A percentile compares a stretch with the other conserved stretches of the same genome.
phyloP scores from a whole-genome alignment of 2,888 invertebrate species.

The Watsonalla cultraria region DNA sequence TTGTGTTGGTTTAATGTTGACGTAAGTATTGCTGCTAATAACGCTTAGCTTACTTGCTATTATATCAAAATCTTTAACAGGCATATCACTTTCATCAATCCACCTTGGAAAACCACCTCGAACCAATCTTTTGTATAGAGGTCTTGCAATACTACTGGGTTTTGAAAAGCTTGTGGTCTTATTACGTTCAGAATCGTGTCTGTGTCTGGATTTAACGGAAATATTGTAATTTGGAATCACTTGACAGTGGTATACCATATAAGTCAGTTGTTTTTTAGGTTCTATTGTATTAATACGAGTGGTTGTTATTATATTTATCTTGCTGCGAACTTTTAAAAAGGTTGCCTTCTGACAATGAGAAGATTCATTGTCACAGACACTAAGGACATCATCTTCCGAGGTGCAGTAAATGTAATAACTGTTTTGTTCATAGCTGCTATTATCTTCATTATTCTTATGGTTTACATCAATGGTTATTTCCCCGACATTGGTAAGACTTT shows the following conservation, averaged over 20 bases:
- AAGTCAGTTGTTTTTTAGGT: not conserved
- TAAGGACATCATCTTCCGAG: not conserved
- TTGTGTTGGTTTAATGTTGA: no score
- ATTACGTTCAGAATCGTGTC: not conserved
- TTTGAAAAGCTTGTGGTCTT: not conserved
- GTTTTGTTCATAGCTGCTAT: not conserved
- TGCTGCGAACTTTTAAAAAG: not conserved
- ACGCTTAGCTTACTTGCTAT: not conserved
- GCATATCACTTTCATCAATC: not conserved
- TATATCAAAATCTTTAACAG: not conserved
- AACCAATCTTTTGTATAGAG: not conserved
- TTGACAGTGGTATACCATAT: not conserved
- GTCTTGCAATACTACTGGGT: not conserved
- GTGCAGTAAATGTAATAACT: not conserved
- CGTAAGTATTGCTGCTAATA: not conserved
- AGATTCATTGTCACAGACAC: not conserved
- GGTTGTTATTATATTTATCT: not conserved
- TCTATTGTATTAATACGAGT: not conserved
- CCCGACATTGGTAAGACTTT: not conserved
- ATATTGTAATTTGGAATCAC: not conserved
- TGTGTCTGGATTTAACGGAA: not conserved
- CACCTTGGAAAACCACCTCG: not conserved
- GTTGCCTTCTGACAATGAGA: no score
- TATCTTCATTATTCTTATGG: not conserved
- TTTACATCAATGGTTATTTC: not conserved